A percentile compares a stretch with the other conserved stretches of the same genome.
Conservation (phyloP, 2,113 vertebrate genomes). For the Heloderma charlesbogerti region DNA sequence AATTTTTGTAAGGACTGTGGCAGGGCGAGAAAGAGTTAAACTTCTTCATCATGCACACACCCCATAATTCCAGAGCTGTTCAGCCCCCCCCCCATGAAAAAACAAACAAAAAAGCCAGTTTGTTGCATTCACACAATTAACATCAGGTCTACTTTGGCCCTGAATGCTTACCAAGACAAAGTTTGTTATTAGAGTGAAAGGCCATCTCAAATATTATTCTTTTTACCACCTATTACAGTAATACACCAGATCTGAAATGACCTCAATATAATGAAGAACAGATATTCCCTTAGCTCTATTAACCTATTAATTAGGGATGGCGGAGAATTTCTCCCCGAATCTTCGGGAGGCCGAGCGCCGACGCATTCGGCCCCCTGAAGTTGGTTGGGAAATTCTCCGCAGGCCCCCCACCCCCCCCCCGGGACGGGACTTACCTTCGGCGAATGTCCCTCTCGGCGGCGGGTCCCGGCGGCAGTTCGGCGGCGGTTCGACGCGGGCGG, state of each 20-base stretch:
- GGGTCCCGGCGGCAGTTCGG: too few species aligned
- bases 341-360: too few species aligned
- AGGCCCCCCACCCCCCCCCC: too few species aligned
- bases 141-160: not conserved
- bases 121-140: not conserved
- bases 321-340: too few species aligned
- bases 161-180: not conserved
- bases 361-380: too few species aligned
- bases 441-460: too few species aligned
- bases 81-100: not conserved
- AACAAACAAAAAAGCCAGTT: not conserved
- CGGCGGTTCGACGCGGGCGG: too few species aligned
- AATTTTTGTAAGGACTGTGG: not conserved
- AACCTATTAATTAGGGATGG: too few species aligned
- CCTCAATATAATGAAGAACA: not conserved
- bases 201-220: too few species aligned
- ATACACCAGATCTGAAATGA: not conserved
- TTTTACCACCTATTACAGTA: not conserved
- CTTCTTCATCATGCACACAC: not conserved
- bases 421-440: too few species aligned
- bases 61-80: not conserved
- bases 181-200: not conserved
- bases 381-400: too few species aligned
- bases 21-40: not conserved
- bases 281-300: not conserved